A percentile compares a stretch with the other conserved stretches of the same genome.
Conservation (phyloP, 2,888 invertebrate genomes). For the Cosmia pyralina region DNA sequence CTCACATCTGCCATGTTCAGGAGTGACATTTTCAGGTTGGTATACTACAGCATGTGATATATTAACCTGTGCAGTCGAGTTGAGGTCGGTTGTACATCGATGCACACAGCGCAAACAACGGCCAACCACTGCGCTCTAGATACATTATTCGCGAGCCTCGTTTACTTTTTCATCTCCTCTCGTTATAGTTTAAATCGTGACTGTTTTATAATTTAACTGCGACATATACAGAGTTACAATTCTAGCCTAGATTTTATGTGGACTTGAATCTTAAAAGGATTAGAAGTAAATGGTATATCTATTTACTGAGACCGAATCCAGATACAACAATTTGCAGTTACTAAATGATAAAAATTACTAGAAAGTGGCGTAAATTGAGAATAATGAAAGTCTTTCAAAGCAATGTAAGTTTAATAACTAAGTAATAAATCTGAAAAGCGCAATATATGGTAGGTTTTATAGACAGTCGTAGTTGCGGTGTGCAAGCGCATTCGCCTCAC, state of each 20-base stretch:
- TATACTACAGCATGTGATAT: slow-evolving; percentile 12
- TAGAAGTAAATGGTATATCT: slow-evolving; percentile 14
- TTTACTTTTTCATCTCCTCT: slow-evolving; percentile 58
- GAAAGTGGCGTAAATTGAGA: slow-evolving; percentile 47
- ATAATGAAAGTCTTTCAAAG: slow-evolving; percentile 36
- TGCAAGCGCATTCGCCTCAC: slow-evolving; percentile 87
- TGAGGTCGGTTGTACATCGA: slow-evolving; percentile 45
- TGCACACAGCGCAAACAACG: slow-evolving; percentile 62
- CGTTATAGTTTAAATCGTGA: slow-evolving; percentile 63
- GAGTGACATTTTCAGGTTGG: slow-evolving; percentile 18
- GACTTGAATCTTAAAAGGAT: slow-evolving; percentile 22
- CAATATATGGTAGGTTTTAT: slow-evolving; percentile 61
- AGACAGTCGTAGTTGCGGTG: slow-evolving; percentile 61
- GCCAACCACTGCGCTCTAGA: slow-evolving; percentile 61
- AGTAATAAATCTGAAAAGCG: slow-evolving; percentile 69
- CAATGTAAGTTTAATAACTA: slow-evolving; percentile 58
- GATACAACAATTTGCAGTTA: slow-evolving; percentile 7
- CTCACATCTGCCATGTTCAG: neutral
- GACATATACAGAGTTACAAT: slow-evolving; percentile 41
- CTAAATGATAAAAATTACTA: slow-evolving; percentile 18
- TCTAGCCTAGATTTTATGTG: slow-evolving; percentile 21
- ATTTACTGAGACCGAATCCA: slow-evolving; percentile 2
- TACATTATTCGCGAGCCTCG: slow-evolving; percentile 62
- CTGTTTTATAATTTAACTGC: slow-evolving; percentile 60
- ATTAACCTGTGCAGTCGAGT: slow-evolving; percentile 50